These are phyloP conservation scores for Papilio demoleus DNA, from an alignment of 2,888 invertebrate genomes.

Conservation along the genomic window DNA sequence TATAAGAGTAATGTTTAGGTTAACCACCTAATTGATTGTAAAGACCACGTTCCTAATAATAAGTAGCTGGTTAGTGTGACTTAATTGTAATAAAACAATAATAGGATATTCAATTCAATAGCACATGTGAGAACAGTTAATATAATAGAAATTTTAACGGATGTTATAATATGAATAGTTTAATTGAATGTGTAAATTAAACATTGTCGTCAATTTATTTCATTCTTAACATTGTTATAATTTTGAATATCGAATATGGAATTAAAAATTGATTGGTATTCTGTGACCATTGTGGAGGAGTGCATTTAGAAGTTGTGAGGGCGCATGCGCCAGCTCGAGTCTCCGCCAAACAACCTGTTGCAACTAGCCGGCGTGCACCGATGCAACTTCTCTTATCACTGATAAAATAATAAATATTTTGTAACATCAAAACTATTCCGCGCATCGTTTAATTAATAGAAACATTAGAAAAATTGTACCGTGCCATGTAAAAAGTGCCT, in stretches of 20 bases:
- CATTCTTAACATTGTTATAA: conserved; percentile 25
- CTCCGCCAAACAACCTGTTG: conserved; percentile 81
- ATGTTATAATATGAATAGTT: conserved; percentile 15
- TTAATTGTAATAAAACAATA: conserved; percentile 21
- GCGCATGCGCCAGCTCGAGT: conserved; percentile 68
- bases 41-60: conserved; percentile 1
- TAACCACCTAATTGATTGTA: conserved; percentile 5
- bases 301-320: conserved; percentile 59
- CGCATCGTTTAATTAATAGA: conserved; percentile 11
- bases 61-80: conserved; percentile 10
- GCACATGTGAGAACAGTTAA: conserved; percentile 13
- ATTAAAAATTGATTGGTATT: neutral
- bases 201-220: conserved; percentile 10
- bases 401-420: conserved; percentile 57
- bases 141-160: conserved; percentile 24
- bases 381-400: conserved; percentile 74
- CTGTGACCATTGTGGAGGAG: conserved; percentile 66
- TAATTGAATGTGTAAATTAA: conserved; percentile 24
- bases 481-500: conserved; percentile 34
- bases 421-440: conserved; percentile 46
- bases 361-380: conserved; percentile 79
- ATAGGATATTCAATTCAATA: conserved; percentile 24
- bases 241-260: neutral
- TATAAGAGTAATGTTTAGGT: conserved; percentile 11
- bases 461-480: conserved; percentile 46